These are phyloP conservation scores for Microcebus murinus DNA, from an alignment of 2,113 vertebrate genomes.

Conservation along the genomic window DNA sequence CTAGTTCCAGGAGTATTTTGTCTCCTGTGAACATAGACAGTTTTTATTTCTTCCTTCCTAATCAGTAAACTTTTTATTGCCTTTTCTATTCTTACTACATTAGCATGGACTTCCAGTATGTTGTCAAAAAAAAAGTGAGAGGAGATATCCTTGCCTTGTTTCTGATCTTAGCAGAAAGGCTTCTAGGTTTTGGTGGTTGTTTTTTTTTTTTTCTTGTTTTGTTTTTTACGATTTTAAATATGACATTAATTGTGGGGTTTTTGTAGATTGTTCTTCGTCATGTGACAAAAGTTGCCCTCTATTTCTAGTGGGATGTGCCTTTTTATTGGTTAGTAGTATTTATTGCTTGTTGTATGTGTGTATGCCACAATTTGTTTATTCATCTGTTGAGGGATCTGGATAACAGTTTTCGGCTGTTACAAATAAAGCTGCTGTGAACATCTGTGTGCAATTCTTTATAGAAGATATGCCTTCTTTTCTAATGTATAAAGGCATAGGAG, in stretches of 20 bases:
- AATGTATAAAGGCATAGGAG: background rate
- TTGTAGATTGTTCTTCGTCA: background rate
- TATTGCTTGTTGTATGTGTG: background rate
- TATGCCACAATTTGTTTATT: background rate
- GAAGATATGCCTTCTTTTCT: background rate
- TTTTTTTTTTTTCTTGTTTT: too few species aligned
- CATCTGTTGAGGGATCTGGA: background rate
- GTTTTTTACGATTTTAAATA: background rate
- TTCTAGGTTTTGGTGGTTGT: background rate
- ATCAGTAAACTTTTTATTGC: background rate
- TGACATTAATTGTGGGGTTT: background rate
- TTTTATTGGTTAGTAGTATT: constrained; percentile 4
- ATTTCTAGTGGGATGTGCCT: background rate
- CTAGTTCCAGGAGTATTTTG: background rate
- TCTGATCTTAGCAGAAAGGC: background rate
- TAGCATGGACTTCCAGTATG: background rate
- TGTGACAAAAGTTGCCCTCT: background rate
- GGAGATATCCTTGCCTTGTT: background rate
- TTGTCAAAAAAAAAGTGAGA: background rate
- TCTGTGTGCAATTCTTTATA: background rate
- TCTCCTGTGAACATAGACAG: background rate
- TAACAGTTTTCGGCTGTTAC: background rate
- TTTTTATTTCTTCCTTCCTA: background rate
- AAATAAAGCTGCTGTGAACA: background rate
- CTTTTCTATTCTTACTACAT: background rate